phyloP scores from a whole-genome alignment of 2,888 invertebrate species.

The Ochlodes sylvanus region DNA sequence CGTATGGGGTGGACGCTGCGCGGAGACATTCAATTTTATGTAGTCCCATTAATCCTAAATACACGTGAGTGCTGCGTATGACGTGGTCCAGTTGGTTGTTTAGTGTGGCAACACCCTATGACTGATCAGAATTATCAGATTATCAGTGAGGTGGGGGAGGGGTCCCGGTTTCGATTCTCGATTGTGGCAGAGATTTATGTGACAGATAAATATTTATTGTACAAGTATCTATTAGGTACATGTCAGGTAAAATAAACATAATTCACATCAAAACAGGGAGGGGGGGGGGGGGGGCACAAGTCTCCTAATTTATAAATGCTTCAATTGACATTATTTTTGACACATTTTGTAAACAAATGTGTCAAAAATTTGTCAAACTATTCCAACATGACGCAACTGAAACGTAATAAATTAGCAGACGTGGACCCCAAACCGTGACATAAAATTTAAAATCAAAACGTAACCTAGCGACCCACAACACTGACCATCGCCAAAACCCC shows the following conservation, averaged over 20 bases:
- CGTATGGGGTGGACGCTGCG: constrained; percentile 44
- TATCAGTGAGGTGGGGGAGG: no score
- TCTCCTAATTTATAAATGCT: no score
- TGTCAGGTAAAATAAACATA: no score
- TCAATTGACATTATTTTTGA: no score
- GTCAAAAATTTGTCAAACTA: no score
- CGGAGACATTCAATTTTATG: constrained; percentile 49
- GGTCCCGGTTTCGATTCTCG: no score
- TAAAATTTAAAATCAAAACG: constrained; percentile 15
- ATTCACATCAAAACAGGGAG: background rate
- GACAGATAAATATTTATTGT: background rate
- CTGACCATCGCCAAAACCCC: constrained; percentile 6
- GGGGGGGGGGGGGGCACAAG: no score
- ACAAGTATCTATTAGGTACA: no score
- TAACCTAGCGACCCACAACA: constrained; percentile 6
- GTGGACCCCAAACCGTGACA: background rate
- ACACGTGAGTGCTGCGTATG: constrained; percentile 28
- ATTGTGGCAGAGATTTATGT: no score
- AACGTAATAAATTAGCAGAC: no score
- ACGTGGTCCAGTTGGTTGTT: constrained; percentile 15
- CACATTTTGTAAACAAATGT: no score
- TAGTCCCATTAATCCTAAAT: constrained; percentile 48
- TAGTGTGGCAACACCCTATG: constrained; percentile 14
- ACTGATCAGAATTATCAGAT: background rate
- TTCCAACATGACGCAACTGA: no score